A percentile compares a stretch with the other conserved stretches of the same genome.
phyloP scores from a whole-genome alignment of 2,113 vertebrate species.

The Equus quagga region DNA sequence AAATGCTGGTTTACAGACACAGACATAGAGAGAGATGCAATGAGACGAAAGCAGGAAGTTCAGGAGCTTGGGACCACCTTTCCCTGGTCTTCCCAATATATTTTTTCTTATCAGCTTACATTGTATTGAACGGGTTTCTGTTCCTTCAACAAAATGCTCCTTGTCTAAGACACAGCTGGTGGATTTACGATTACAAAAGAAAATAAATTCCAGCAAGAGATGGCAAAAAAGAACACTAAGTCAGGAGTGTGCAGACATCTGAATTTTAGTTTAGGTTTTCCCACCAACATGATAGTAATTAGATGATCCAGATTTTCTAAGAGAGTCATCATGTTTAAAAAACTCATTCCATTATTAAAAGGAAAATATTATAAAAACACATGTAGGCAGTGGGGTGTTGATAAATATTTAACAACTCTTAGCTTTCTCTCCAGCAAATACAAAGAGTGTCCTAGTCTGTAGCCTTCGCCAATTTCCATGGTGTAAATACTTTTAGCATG shows the following conservation, averaged over 20 bases:
- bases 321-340: background rate
- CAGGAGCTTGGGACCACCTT: background rate
- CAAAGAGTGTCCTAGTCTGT: background rate
- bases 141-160: slow-evolving; percentile 15
- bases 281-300: background rate
- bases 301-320: slow-evolving; percentile 40
- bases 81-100: background rate
- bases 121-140: background rate
- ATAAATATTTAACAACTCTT: background rate
- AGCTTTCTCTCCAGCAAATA: background rate
- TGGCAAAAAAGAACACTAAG: background rate
- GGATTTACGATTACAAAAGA: background rate
- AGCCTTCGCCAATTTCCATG: background rate
- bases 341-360: background rate
- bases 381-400: background rate
- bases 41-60: background rate
- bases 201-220: background rate
- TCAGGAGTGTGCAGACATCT: background rate
- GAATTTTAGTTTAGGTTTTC: slow-evolving; percentile 26
- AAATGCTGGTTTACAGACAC: background rate
- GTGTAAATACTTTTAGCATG: background rate
- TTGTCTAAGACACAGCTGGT: background rate
- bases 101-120: background rate
- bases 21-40: background rate
- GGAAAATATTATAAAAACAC: background rate